phyloP scores from a whole-genome alignment of 1,140 invertebrate genomes.

The Drosophila nasuta region DNA sequence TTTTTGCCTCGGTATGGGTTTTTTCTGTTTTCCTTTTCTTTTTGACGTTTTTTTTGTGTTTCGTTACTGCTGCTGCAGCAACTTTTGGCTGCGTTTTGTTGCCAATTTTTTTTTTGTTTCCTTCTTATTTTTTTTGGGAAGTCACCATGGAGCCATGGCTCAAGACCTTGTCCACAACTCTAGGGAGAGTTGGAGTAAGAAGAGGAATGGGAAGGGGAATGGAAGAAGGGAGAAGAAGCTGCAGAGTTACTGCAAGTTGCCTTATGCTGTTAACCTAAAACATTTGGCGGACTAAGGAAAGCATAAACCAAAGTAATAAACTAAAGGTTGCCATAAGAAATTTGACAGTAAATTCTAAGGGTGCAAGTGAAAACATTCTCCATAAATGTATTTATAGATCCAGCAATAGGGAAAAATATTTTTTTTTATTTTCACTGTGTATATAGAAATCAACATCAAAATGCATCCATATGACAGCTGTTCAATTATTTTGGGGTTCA shows the following conservation, averaged over 20 bases:
- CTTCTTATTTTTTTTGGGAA: slow-evolving; percentile 39
- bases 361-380: slow-evolving; percentile 8
- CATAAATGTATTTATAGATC: slow-evolving; percentile 31
- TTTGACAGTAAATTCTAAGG: slow-evolving; percentile 29
- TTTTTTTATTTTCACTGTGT: background rate
- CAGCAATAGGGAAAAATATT: background rate
- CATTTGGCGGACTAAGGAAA: slow-evolving; percentile 68
- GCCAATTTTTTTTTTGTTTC: slow-evolving; percentile 46
- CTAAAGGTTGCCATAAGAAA: slow-evolving; percentile 68
- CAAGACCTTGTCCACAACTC: slow-evolving; percentile 61
- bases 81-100: slow-evolving; percentile 69
- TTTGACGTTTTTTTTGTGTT: slow-evolving; percentile 30
- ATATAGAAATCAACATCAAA: slow-evolving; percentile 8
- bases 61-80: slow-evolving; percentile 56
- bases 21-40: no score
- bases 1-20: slow-evolving; percentile 51
- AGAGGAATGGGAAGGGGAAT: background rate
- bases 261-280: slow-evolving; percentile 67
- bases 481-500: background rate
- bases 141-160: slow-evolving; percentile 64
- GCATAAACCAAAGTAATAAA: slow-evolving; percentile 75
- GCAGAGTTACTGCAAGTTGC: slow-evolving; percentile 26
- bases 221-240: background rate
- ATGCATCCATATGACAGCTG: background rate
- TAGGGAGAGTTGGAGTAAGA: background rate